Base-by-base conservation (phyloP, 2,113 vertebrate species). In the Ifrita kowaldi region DNA sequence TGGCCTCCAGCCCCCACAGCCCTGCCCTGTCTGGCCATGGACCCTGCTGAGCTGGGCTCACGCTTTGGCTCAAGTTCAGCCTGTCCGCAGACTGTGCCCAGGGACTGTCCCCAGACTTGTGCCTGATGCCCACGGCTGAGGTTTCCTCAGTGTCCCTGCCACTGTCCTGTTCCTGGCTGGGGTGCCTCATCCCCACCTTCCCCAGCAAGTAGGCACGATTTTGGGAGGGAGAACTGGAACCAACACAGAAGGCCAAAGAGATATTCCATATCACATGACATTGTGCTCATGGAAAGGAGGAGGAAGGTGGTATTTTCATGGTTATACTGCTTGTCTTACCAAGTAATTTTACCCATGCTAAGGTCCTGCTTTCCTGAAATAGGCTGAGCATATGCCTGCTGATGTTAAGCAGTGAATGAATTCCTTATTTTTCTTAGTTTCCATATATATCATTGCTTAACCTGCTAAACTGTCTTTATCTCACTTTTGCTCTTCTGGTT, bases 81-180 rank as follows among this genome's bases (percentile, higher is more conserved):
- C n/a, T 41, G 20, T 19, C 42, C 32, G 33, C 6, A 11, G 8
- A 5, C 50, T 5, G 9, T 10, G 17, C 28, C 20, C 42, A 77
- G 24, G 19, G 11, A 32, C n/a, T n/a, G n/a, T n/a, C n/a, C n/a
- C n/a, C n/a, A n/a, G n/a, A n/a, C n/a, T n/a, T 6, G 14, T 50
- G 30, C 32, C 30, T 1, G 0, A 56, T 28, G 13, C 16, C 28
- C 1, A 4, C 16, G 28, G 10, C 23, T 6, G 8, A 42, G 35
- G 20, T 16, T 62, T 60, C 20, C 21, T 39, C 3, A 1, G 16
- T 27, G 35, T 15, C 42, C 11, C 15, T 13, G 3, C 2, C 3
- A n/a, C 16, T 64, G 28, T n/a, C 14, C 71, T 37, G 20, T 16
- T n/a, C 17, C 52, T 39, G 37, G 16, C 16, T 35, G 37, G 4